These are phyloP conservation scores for Pseudomyrmex flavicornis DNA, from an alignment of 1,140 invertebrate genomes.

Conservation along the genomic window DNA sequence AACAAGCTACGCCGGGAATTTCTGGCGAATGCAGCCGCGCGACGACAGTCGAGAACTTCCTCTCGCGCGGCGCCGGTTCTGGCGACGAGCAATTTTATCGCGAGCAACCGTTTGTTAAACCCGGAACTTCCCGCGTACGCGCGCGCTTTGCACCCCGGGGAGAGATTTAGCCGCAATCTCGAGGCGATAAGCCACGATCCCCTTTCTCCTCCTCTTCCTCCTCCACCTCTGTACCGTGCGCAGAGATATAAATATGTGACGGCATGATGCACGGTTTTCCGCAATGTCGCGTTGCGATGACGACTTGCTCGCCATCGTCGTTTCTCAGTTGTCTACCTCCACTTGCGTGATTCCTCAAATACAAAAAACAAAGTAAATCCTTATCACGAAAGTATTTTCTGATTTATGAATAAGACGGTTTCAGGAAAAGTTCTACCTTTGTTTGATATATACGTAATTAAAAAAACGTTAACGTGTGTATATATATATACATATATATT, in stretches of 20 bases:
- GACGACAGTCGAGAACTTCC: conserved; percentile 51
- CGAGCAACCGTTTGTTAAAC: conserved; percentile 50
- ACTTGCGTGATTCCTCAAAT: neutral
- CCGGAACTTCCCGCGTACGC: conserved; percentile 31
- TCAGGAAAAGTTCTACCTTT: neutral
- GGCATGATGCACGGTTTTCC: conserved; percentile 51
- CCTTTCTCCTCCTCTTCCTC: neutral
- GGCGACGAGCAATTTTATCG: conserved; percentile 59
- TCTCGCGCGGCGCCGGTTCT: conserved; percentile 30
- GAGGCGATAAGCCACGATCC: conserved; percentile 52
- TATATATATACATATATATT: no score
- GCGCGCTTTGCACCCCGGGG: conserved; percentile 12
- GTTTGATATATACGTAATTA: neutral
- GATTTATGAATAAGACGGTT: neutral
- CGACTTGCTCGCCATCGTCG: conserved; percentile 19
- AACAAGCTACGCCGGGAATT: conserved; percentile 22
- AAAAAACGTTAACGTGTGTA: no score
- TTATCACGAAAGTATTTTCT: conserved; percentile 12
- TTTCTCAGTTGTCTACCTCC: conserved; percentile 24
- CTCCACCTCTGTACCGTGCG: neutral
- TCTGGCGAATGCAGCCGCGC: conserved; percentile 30
- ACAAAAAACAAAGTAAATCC: no score
- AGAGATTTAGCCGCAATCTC: conserved; percentile 64
- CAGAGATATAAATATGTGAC: conserved; percentile 55
- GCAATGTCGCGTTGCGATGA: conserved; percentile 31